Evolutionary conservation across 1,140 invertebrate species (phyloP).

Genomic region (Caenorhabditis brenneri): DNA sequence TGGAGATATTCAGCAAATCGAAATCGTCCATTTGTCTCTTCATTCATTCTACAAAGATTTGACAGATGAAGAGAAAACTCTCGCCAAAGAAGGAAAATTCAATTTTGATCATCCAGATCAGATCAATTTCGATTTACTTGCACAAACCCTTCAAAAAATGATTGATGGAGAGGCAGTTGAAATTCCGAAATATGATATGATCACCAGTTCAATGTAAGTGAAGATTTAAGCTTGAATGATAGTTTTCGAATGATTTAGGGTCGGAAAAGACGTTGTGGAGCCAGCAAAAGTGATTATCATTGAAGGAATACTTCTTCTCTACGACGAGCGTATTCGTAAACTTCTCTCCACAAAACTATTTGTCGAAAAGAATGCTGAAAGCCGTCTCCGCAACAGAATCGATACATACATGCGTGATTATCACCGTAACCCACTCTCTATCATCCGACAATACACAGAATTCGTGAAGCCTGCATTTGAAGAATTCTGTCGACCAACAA

Average conservation of each 20-base stretch:
- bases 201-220: conserved; percentile 17
- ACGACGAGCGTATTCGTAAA: conserved; percentile 88
- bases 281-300: conserved; percentile 97
- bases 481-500: conserved; percentile 97
- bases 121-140: background rate
- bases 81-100: conserved; percentile 19
- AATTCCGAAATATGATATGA: conserved; percentile 33
- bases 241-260: background rate
- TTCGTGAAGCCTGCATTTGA: conserved; percentile 95
- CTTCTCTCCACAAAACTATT: conserved; percentile 99
- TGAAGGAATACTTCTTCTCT: conserved; percentile 97
- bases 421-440: background rate
- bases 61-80: background rate
- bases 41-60: conserved; percentile 9
- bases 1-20: background rate
- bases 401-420: conserved; percentile 27
- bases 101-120: conserved; percentile 35
- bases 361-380: conserved; percentile 98
- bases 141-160: conserved; percentile 15
- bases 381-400: conserved; percentile 84
- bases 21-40: conserved; percentile 25
- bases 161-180: conserved; percentile 16
- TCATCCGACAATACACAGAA: conserved; percentile 3
- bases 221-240: conserved; percentile 74
- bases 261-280: conserved; percentile 76